These are phyloP conservation scores for Mormyrus proboscirostris DNA, from an alignment of 2,797 vertebrate genomes.

Conservation along the genomic window DNA sequence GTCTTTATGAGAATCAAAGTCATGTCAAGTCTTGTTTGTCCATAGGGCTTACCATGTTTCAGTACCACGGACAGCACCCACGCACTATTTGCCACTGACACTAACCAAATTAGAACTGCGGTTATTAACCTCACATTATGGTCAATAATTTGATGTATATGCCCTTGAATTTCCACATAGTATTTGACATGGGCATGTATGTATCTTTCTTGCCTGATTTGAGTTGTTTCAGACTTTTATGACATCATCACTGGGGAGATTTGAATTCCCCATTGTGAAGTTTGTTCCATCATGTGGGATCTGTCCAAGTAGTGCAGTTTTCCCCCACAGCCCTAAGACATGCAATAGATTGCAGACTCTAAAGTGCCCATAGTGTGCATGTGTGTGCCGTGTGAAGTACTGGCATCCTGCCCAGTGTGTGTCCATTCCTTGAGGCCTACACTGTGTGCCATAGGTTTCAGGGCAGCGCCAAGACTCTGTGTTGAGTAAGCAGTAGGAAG, in stretches of 20 bases:
- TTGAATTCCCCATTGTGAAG: background rate
- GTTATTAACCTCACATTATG: background rate
- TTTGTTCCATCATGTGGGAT: background rate
- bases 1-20: background rate
- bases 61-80: constrained; percentile 60
- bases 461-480: background rate
- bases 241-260: background rate
- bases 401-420: background rate
- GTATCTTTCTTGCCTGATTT: background rate
- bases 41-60: constrained; percentile 35
- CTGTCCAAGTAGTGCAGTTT: background rate
- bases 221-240: background rate
- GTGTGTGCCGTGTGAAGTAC: background rate
- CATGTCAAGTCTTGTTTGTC: background rate
- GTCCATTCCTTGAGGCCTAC: background rate
- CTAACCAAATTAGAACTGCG: background rate
- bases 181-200: background rate
- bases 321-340: background rate
- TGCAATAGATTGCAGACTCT: background rate
- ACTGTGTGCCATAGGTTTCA: background rate
- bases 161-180: background rate
- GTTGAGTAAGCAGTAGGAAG: background rate
- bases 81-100: background rate
- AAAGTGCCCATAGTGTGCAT: background rate
- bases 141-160: background rate